A percentile compares a stretch with the other conserved stretches of the same genome.
Evolutionary conservation across 2,888 invertebrate species (phyloP).

Genomic region (Amiota minor): DNA sequence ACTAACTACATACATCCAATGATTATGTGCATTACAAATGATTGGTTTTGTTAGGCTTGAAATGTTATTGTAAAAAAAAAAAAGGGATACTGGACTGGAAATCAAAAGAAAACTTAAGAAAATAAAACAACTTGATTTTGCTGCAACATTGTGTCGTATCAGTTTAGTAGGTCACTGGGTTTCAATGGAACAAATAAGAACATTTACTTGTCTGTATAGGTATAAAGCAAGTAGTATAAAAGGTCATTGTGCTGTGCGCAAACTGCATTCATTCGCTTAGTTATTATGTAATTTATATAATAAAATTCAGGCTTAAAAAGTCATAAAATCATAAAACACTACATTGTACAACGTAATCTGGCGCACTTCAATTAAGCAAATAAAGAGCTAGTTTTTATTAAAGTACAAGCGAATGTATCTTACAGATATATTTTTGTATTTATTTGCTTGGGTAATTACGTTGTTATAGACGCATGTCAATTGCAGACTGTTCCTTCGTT

Average conservation of each 20-base stretch:
- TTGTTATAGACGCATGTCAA: conserved; percentile 53
- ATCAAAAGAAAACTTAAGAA: neutral
- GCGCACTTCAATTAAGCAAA: conserved; percentile 1
- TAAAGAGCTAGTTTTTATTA: conserved; percentile 13
- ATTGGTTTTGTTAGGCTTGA: conserved; percentile 11
- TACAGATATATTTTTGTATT: conserved; percentile 21
- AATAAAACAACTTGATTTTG: conserved; percentile 1
- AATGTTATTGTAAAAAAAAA: conserved; percentile 6
- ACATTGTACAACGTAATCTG: conserved; percentile 7
- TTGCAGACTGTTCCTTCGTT: conserved; percentile 31
- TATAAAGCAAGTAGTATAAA: neutral
- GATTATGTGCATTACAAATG: conserved; percentile 25
- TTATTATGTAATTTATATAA: conserved; percentile 11
- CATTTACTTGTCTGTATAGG: no score
- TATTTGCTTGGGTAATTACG: conserved; percentile 59
- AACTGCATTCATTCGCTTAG: neutral
- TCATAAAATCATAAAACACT: neutral
- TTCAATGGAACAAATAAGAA: no score
- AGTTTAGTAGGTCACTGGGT: conserved; percentile 15
- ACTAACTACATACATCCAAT: neutral
- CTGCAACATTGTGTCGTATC: neutral
- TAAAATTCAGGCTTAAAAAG: neutral
- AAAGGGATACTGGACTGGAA: neutral
- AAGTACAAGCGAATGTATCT: neutral
- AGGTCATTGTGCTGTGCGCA: neutral